Evolutionary conservation across 2,888 invertebrate species (phyloP).

Genomic region (Epinotia ramella): DNA sequence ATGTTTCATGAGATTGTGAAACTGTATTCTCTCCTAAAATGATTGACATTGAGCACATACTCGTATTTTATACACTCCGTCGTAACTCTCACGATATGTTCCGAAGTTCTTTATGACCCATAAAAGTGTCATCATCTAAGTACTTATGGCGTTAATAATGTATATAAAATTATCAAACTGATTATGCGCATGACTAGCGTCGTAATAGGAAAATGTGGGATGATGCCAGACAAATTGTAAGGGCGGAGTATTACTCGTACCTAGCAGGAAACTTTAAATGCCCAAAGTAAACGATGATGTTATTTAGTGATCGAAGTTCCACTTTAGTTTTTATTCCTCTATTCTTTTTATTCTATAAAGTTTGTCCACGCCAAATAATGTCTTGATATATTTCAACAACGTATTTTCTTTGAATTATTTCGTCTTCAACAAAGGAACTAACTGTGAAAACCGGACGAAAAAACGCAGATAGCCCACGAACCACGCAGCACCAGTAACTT

Average conservation of each 20-base stretch:
- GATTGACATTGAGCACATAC: neutral
- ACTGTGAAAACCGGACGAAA: neutral
- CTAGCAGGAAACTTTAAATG: neutral
- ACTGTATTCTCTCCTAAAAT: conserved; percentile 1
- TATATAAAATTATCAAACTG: neutral
- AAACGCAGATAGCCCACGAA: neutral
- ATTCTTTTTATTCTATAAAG: neutral
- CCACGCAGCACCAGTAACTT: conserved; percentile 3
- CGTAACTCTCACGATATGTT: conserved; percentile 16
- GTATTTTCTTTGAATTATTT: neutral
- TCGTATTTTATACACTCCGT: conserved; percentile 25
- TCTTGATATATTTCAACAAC: neutral
- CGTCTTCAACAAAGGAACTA: neutral
- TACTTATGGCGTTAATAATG: neutral
- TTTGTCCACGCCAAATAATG: neutral
- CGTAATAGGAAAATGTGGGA: neutral
- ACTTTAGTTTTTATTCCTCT: neutral
- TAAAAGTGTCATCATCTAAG: conserved; percentile 11
- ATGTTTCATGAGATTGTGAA: conserved; percentile 1
- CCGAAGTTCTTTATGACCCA: conserved; percentile 26
- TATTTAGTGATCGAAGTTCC: neutral
- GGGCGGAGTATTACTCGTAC: neutral
- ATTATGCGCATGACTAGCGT: conserved; percentile 1
- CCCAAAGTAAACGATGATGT: neutral
- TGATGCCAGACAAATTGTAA: neutral